A percentile compares a stretch with the other conserved stretches of the same genome.
Conservation (phyloP, 2,888 invertebrate species). For the Neoscelio sp. region DNA sequence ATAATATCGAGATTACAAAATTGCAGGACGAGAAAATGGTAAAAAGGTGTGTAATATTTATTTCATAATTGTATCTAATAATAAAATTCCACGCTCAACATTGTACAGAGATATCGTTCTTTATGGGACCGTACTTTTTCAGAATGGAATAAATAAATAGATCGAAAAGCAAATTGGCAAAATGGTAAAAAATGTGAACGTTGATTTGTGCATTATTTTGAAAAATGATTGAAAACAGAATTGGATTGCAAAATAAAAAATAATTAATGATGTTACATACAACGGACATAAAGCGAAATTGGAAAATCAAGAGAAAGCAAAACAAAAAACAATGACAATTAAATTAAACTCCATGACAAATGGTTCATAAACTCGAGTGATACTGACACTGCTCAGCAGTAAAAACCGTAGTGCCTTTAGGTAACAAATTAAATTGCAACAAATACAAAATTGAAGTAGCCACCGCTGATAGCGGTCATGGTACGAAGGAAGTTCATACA, state of each 20-base stretch:
- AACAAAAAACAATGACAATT: slow-evolving; percentile 42
- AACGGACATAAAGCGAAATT: slow-evolving; percentile 36
- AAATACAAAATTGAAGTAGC: slow-evolving; percentile 40
- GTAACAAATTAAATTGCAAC: slow-evolving; percentile 33
- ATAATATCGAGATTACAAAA: too few relatives aligned
- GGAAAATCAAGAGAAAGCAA: slow-evolving; percentile 27
- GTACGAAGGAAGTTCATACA: neutral
- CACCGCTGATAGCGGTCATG: neutral
- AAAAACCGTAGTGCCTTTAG: slow-evolving; percentile 22
- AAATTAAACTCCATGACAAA: slow-evolving; percentile 54
- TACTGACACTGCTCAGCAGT: slow-evolving; percentile 26
- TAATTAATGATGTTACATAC: slow-evolving; percentile 27
- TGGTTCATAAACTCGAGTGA: slow-evolving; percentile 56
- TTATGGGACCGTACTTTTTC: too few relatives aligned
- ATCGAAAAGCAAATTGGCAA: slow-evolving; percentile 8
- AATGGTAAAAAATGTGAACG: too few relatives aligned
- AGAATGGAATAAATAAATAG: neutral
- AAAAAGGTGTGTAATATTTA: too few relatives aligned
- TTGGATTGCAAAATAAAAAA: slow-evolving; percentile 23
- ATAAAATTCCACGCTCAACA: too few relatives aligned
- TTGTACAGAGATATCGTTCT: too few relatives aligned
- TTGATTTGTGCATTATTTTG: too few relatives aligned
- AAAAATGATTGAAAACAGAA: too few relatives aligned
- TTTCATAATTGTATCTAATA: too few relatives aligned
- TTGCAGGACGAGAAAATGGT: too few relatives aligned